Conservation (phyloP, 2,113 vertebrate species). For the Chaenogobius annularis region DNA sequence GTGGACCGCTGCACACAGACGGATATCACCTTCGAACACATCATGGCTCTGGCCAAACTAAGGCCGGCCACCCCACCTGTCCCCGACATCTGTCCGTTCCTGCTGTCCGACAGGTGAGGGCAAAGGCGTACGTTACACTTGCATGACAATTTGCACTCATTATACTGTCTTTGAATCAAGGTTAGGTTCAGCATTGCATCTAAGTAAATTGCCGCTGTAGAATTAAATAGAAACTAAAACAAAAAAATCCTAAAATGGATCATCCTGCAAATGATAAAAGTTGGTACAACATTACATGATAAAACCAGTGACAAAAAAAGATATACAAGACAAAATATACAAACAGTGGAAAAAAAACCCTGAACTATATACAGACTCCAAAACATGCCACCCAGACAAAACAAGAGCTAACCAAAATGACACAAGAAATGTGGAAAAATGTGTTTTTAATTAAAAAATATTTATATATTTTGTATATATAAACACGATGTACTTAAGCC, state of each 20-base stretch:
- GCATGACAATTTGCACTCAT: background rate
- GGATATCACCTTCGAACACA: slow-evolving; percentile 95
- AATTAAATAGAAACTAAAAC: too few relatives aligned
- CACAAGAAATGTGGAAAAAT: too few relatives aligned
- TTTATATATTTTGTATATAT: too few relatives aligned
- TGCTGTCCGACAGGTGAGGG: slow-evolving; percentile 92
- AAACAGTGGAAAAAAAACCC: too few relatives aligned
- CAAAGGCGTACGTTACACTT: background rate
- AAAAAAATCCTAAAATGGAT: background rate
- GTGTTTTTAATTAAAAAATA: too few relatives aligned
- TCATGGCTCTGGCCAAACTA: slow-evolving; percentile 92
- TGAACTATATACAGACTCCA: too few relatives aligned
- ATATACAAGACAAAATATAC: too few relatives aligned
- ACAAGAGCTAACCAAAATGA: too few relatives aligned
- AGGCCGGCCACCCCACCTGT: slow-evolving; percentile 89
- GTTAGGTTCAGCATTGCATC: background rate
- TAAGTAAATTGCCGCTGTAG: background rate
- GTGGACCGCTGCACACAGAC: slow-evolving; percentile 92
- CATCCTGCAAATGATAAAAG: too few relatives aligned
- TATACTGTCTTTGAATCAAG: background rate
- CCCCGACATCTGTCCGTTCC: slow-evolving; percentile 93
- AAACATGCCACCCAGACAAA: too few relatives aligned
- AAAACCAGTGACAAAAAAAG: too few relatives aligned
- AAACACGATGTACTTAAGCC: too few relatives aligned
- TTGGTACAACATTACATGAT: background rate